Evolutionary conservation across 1,140 invertebrate species (phyloP).

Genomic region (Mercenaria mercenaria): DNA sequence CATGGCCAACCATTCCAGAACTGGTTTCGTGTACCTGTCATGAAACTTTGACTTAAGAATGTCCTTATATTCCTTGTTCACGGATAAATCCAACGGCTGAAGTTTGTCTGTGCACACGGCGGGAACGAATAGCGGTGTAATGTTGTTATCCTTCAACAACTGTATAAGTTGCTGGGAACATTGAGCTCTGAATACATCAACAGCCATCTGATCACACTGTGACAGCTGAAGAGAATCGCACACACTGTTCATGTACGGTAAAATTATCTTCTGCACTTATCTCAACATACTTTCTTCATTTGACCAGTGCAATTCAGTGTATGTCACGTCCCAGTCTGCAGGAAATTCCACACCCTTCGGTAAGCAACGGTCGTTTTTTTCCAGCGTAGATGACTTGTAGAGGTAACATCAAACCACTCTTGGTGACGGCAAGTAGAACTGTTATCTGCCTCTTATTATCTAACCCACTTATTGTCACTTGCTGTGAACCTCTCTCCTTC

Average conservation of each 20-base stretch:
- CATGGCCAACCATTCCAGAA: too few species aligned
- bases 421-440: neutral
- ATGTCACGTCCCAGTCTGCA: slow-evolving; percentile 7
- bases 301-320: slow-evolving; percentile 3
- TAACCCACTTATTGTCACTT: slow-evolving; percentile 5
- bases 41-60: neutral
- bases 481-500: neutral
- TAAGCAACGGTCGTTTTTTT: slow-evolving; percentile 15
- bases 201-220: neutral
- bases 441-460: slow-evolving; percentile 51
- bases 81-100: neutral
- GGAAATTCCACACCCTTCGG: slow-evolving; percentile 46
- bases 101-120: neutral
- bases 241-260: neutral
- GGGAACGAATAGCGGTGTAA: neutral
- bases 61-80: neutral
- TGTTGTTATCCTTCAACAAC: neutral
- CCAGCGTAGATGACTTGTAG: slow-evolving; percentile 23
- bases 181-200: slow-evolving; percentile 5
- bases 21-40: neutral
- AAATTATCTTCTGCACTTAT: neutral
- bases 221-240: neutral
- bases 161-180: neutral
- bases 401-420: neutral
- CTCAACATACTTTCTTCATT: slow-evolving; percentile 12